Evolutionary conservation across 2,888 invertebrate genomes (phyloP).

Genomic region (Carpatolechia fugitivella): DNA sequence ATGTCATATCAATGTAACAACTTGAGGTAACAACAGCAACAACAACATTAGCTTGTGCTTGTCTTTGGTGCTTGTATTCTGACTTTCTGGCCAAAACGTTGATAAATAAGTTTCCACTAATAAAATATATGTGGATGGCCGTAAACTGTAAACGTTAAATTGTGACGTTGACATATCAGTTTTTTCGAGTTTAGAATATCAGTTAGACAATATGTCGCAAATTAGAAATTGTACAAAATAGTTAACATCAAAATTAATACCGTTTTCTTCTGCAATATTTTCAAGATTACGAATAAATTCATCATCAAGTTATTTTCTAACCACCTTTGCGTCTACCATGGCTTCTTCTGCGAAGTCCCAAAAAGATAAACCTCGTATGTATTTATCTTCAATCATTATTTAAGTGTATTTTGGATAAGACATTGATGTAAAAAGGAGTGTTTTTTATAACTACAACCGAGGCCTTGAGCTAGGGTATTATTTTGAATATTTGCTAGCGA

Average conservation of each 20-base stretch:
- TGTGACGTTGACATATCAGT: not conserved
- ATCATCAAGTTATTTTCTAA: conserved; percentile 11
- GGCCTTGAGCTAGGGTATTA: too few species aligned
- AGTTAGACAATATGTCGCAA: conserved; percentile 36
- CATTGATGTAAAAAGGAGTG: too few species aligned
- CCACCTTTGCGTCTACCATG: conserved; percentile 39
- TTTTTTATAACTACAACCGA: too few species aligned
- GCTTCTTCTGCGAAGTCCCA: conserved; percentile 49
- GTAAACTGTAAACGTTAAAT: not conserved
- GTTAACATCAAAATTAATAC: conserved; percentile 49
- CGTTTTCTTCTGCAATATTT: conserved; percentile 36
- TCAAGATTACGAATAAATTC: conserved; percentile 18
- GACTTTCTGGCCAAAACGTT: too few species aligned
- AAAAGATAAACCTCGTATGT: conserved; percentile 65
- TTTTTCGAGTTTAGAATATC: conserved; percentile 48
- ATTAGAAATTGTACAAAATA: conserved; percentile 28
- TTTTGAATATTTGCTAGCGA: too few species aligned
- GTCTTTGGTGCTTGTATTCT: too few species aligned
- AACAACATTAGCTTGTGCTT: too few species aligned
- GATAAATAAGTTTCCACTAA: not conserved
- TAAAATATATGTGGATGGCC: not conserved
- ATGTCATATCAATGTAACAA: too few species aligned
- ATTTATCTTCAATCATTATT: not conserved
- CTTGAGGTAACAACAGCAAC: too few species aligned
- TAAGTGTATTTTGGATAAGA: too few species aligned